Base-by-base conservation (phyloP, 2,113 vertebrate genomes). In the Dromas ardeola region DNA sequence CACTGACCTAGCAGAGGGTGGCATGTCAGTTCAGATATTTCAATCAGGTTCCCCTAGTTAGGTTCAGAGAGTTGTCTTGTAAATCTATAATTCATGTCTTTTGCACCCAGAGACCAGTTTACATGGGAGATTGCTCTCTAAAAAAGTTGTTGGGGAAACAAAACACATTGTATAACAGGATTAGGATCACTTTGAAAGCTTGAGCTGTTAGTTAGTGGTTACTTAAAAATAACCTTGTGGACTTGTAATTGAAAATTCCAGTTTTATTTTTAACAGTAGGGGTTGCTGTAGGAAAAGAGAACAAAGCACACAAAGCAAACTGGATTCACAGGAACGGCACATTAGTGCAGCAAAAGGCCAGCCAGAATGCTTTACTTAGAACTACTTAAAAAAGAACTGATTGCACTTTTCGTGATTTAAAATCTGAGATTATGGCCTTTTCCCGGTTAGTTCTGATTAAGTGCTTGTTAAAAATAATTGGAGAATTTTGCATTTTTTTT, bases 261-360 rank as follows among this genome's bases (percentile, higher is more conserved):
- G 67, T 43, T 83, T 86, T 94, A 88, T 94, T 97, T 96, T 92
- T 96, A 94, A 97, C 94, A 77, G 96, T 92, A 97, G 93, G 91
- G 90, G 95, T 80, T 97, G 96, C 96, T 97, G 82, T 65, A 95
- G 79, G 90, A 91, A 93, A 95, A 95, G 89, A 81, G 72, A 94
- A 93, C 42, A 93, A 93, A 88, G 61, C 49, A 36, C 3, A 3
- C 47, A 88, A 71, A 94, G 62, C 56, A 70, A 90, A 83, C 49
- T 73, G 69, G 91, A 76, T 67, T 94, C 83, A 81, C 50, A 92
- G 73, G 47, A 93, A 72, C 5, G 7, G 74, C 40, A 52, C n/a
- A 45, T 67, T 63, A 91, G 34, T 73, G 78, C 94, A 96, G 69
- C 3, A 3, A 96, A 90, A 87, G 61, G 45, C 40, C 86, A 94